Percentiles rank a stretch among this genome's conserved stretches.
These are phyloP conservation scores for Carapus acus DNA, from an alignment of 2,797 vertebrate genomes.

Conservation along the genomic window DNA sequence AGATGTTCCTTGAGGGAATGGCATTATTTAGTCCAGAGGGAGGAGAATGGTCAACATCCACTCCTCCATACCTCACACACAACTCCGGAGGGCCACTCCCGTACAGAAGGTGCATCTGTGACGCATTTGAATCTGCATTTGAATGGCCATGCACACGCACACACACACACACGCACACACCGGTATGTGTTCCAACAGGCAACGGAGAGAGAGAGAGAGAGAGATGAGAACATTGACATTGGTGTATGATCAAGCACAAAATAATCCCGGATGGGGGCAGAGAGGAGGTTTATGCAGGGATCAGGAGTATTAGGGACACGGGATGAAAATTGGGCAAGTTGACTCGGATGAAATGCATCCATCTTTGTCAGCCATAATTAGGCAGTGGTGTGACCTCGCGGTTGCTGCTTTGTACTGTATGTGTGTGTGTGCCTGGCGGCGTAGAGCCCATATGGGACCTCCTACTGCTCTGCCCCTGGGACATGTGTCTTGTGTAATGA, in stretches of 20 bases:
- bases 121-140: slow-evolving; percentile 4
- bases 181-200: slow-evolving; percentile 2
- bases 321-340: slow-evolving; percentile 53
- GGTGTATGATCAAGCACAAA: slow-evolving; percentile 10
- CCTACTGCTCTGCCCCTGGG: slow-evolving; percentile 66
- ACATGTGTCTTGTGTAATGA: slow-evolving; percentile 61
- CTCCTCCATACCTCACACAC: slow-evolving; percentile 13
- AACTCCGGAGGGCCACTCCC: slow-evolving; percentile 5
- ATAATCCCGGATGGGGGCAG: slow-evolving; percentile 34
- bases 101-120: neutral
- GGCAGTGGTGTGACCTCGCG: slow-evolving; percentile 51
- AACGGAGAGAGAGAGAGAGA: slow-evolving; percentile 11
- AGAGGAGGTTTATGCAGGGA: slow-evolving; percentile 34
- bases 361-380: slow-evolving; percentile 65
- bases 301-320: slow-evolving; percentile 30
- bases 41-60: slow-evolving; percentile 35
- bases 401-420: slow-evolving; percentile 49
- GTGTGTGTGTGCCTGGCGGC: slow-evolving; percentile 48
- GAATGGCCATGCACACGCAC: neutral
- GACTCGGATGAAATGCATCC: slow-evolving; percentile 65
- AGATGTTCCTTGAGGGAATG: slow-evolving; percentile 49
- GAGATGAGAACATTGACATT: slow-evolving; percentile 10
- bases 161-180: no score
- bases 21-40: slow-evolving; percentile 59
- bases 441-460: slow-evolving; percentile 63